phyloP scores from a whole-genome alignment of 2,113 vertebrate genomes.

The Caracal caracal region DNA sequence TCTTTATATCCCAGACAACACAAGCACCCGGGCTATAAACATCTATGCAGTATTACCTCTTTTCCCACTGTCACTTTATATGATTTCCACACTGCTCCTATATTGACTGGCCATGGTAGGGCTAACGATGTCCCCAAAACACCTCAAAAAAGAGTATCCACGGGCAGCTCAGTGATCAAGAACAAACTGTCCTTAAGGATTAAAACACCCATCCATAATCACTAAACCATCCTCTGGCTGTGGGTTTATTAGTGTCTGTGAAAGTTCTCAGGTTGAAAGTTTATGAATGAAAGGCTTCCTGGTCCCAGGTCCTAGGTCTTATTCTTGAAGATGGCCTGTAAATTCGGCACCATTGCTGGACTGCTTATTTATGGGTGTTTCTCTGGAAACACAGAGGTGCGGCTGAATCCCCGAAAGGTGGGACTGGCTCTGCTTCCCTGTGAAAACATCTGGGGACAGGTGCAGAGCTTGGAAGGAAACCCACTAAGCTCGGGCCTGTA shows the following conservation, averaged over 20 bases:
- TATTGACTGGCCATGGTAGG: too few species aligned
- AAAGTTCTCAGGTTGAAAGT: neutral
- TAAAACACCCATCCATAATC: neutral
- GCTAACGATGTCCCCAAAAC: neutral
- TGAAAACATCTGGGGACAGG: neutral
- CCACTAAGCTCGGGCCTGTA: rapidly evolving
- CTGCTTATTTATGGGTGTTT: neutral
- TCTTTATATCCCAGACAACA: neutral
- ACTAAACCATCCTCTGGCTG: neutral
- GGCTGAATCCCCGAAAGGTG: neutral
- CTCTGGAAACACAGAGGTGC: neutral
- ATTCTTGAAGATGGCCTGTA: neutral
- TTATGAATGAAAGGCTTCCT: neutral
- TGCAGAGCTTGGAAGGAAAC: neutral
- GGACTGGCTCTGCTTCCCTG: neutral
- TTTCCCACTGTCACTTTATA: neutral
- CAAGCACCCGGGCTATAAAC: rapidly evolving
- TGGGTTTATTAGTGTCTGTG: neutral
- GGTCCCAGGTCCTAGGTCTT: neutral
- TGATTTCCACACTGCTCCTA: neutral
- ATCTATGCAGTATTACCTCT: neutral
- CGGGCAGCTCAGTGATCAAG: neutral
- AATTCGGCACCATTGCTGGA: rapidly evolving
- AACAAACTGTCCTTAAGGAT: neutral
- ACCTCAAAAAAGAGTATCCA: neutral